phyloP scores from a whole-genome alignment of 2,113 vertebrate species.

The Dicerorhinus sumatrensis region DNA sequence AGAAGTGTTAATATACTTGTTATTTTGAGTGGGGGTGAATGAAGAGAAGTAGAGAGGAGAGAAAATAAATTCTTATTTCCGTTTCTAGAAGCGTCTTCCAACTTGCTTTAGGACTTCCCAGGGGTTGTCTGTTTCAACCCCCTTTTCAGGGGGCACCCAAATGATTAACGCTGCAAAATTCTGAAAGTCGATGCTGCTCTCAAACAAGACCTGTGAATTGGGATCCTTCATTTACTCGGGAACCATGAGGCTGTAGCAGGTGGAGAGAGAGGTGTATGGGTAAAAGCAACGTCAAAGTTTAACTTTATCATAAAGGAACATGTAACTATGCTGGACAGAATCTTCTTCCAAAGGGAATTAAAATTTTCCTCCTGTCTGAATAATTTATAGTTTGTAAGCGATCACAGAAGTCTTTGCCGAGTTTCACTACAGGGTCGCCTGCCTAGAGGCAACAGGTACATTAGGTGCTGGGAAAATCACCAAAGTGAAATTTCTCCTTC shows the following conservation, averaged over 20 bases:
- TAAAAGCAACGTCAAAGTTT: conserved; percentile 24
- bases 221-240: background rate
- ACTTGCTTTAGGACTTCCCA: background rate
- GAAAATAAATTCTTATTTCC: background rate
- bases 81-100: background rate
- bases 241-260: background rate
- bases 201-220: background rate
- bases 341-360: conserved; percentile 52
- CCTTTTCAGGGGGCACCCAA: background rate
- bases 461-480: conserved; percentile 35
- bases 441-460: background rate
- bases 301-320: conserved; percentile 6
- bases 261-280: background rate
- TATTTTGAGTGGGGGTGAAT: background rate
- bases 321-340: background rate
- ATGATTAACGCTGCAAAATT: conserved; percentile 36
- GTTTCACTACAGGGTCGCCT: background rate
- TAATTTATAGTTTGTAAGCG: conserved; percentile 48
- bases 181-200: background rate
- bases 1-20: background rate
- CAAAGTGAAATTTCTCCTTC: background rate
- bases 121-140: background rate
- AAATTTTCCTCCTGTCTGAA: conserved; percentile 52
- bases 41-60: background rate
- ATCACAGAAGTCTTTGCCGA: conserved; percentile 26